Evolutionary conservation across 2,797 vertebrate genomes (phyloP).

Genomic region (Paramormyrops hopkinsi): DNA sequence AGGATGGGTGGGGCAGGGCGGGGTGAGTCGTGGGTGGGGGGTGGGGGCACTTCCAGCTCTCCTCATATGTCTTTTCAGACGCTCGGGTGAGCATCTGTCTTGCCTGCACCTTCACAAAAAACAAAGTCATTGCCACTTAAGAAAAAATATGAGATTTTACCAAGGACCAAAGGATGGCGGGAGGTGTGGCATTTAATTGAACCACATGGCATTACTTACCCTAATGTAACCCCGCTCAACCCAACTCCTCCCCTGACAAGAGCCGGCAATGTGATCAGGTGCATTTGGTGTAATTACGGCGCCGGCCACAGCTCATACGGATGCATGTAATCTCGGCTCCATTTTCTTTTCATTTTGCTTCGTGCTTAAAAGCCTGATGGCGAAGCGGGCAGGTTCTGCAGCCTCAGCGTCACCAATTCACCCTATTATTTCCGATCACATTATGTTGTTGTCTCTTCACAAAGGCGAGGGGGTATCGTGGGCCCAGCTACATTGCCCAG

Average conservation of each 20-base stretch:
- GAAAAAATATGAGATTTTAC: not conserved
- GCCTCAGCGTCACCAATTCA: not conserved
- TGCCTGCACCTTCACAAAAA: not conserved
- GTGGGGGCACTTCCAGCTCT: not conserved
- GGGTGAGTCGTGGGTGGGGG: not conserved
- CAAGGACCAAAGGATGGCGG: not conserved
- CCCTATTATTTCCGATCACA: slow-evolving; percentile 1
- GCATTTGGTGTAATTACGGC: not conserved
- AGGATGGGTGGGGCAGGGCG: slow-evolving; percentile 48
- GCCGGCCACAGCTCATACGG: not conserved
- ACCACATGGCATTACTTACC: not conserved
- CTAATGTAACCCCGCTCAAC: not conserved
- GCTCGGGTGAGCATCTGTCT: not conserved
- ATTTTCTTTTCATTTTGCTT: slow-evolving; percentile 16
- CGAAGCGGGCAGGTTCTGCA: not conserved
- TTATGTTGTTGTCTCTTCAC: not conserved
- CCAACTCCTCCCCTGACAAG: not conserved
- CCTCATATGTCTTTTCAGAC: not conserved
- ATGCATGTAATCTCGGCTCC: not conserved
- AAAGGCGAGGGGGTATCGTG: not conserved
- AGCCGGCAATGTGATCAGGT: not conserved
- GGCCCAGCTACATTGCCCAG: not conserved
- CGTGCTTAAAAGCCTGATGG: not conserved
- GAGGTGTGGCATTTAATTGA: not conserved
- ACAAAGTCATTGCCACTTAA: not conserved